phyloP scores from a whole-genome alignment of 1,140 invertebrate genomes.

The Nomia melanderi region DNA sequence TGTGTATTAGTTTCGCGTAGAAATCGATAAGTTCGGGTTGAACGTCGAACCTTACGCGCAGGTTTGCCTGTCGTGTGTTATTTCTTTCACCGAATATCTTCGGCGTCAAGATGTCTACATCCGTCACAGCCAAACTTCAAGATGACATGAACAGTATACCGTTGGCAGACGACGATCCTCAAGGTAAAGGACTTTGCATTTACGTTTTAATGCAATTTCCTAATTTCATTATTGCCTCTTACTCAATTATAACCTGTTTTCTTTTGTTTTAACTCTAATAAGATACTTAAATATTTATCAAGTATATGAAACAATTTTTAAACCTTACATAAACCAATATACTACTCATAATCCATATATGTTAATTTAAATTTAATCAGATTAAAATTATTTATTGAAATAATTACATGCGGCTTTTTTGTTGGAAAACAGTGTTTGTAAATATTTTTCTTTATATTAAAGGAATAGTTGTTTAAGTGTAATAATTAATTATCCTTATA shows the following conservation, averaged over 20 bases:
- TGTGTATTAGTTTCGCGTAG: constrained; percentile 4
- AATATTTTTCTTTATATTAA: background rate
- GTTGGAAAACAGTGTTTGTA: background rate
- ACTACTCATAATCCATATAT: background rate
- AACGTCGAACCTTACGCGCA: constrained; percentile 48
- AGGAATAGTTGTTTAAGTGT: too few relatives aligned
- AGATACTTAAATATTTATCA: constrained; percentile 24
- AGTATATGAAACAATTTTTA: background rate
- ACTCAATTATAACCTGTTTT: constrained; percentile 26
- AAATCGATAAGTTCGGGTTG: constrained; percentile 53
- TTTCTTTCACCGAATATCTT: constrained; percentile 28
- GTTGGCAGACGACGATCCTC: constrained; percentile 93
- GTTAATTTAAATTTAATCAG: background rate
- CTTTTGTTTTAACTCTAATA: background rate
- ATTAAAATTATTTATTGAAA: background rate
- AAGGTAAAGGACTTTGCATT: constrained; percentile 82
- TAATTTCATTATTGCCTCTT: background rate
- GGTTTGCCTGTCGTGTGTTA: constrained; percentile 28
- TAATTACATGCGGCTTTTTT: background rate
- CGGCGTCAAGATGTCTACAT: constrained; percentile 71
- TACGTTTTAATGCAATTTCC: background rate
- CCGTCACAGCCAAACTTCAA: constrained; percentile 84
- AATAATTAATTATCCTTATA: background rate
- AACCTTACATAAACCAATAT: background rate
- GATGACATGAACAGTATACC: constrained; percentile 92